Percentiles rank a stretch among this genome's conserved stretches.
Conservation (phyloP, 2,797 vertebrate genomes). For the Xiphorhynchus erythropygius region DNA sequence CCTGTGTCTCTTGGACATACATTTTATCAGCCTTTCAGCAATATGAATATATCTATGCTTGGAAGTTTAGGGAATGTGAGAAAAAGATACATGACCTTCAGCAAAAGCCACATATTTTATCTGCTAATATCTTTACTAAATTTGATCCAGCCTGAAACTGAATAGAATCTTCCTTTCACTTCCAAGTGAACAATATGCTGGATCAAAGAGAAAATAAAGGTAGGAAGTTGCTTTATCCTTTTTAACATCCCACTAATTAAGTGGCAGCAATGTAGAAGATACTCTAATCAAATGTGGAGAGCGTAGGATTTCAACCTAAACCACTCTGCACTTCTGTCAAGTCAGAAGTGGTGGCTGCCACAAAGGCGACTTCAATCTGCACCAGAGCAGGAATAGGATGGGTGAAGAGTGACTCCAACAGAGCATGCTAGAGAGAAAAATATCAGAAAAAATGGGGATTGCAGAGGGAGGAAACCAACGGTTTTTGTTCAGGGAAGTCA, state of each 20-base stretch:
- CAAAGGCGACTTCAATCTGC: background rate
- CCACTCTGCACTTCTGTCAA: background rate
- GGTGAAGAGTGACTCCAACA: background rate
- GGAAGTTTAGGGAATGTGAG: background rate
- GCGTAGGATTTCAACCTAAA: background rate
- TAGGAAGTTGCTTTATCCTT: background rate
- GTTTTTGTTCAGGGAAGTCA: background rate
- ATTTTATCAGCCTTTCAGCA: background rate
- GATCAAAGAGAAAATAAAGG: background rate
- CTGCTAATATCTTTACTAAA: background rate
- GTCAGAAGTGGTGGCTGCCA: background rate
- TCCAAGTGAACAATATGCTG: background rate
- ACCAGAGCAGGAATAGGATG: background rate
- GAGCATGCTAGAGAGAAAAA: background rate
- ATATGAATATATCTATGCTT: background rate
- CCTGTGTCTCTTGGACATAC: background rate
- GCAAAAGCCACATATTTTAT: background rate
- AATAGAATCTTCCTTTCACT: background rate
- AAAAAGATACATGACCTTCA: background rate
- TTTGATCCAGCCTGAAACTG: background rate
- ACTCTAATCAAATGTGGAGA: background rate
- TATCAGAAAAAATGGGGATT: rapidly evolving
- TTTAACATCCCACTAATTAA: background rate
- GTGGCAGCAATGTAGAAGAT: background rate
- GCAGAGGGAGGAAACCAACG: background rate